Conservation (phyloP, 2,113 vertebrate genomes). For the Glaucidium brasilianum region DNA sequence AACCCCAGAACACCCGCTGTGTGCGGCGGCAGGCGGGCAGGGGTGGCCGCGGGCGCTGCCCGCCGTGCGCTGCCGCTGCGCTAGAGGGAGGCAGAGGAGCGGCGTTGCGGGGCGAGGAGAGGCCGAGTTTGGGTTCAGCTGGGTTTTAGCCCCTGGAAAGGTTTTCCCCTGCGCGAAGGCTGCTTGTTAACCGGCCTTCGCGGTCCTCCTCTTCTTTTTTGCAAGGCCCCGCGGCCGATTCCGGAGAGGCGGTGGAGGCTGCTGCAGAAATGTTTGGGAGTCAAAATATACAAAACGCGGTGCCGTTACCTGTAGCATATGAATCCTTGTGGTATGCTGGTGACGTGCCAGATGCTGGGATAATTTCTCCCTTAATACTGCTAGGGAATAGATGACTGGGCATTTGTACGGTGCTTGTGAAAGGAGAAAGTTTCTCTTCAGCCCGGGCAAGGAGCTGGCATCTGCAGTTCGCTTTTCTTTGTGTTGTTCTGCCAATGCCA, state of each 20-base stretch:
- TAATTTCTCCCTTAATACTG: constrained; percentile 39
- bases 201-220: background rate
- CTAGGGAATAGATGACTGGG: background rate
- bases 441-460: background rate
- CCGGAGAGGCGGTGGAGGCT: background rate
- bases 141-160: background rate
- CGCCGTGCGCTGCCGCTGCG: background rate
- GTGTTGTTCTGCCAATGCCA: background rate
- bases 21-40: too few relatives aligned
- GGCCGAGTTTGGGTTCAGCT: background rate
- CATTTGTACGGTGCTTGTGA: background rate
- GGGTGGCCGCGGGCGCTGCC: background rate
- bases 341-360: background rate
- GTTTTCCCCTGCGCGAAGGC: background rate
- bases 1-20: background rate
- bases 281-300: background rate
- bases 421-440: constrained; percentile 22
- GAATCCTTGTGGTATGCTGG: background rate
- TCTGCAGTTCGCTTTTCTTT: background rate
- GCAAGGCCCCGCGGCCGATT: background rate
- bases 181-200: background rate
- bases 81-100: background rate
- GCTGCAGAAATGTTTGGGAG: background rate
- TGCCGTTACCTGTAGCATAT: background rate
- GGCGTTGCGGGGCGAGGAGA: background rate